Evolutionary conservation across 2,888 invertebrate species (phyloP).

Genomic region (Tanypteryx hageni): DNA sequence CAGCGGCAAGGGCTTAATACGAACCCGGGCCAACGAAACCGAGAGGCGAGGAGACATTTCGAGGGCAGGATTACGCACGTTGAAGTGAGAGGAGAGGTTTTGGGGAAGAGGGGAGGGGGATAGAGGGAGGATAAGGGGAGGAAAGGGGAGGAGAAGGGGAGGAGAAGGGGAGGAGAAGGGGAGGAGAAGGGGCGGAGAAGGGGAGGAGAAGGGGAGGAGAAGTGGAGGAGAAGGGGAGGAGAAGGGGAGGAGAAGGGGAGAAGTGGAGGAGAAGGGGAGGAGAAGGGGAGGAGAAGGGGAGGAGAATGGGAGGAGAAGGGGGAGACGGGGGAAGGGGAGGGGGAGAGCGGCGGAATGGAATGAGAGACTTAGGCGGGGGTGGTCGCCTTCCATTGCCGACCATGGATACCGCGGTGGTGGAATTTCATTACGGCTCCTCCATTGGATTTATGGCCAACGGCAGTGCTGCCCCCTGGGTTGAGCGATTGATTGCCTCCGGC

Average conservation of each 20-base stretch:
- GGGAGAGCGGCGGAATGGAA: background rate
- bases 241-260: background rate
- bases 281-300: background rate
- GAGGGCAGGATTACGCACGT: too few relatives aligned
- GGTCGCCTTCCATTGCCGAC: background rate
- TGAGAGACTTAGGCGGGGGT: background rate
- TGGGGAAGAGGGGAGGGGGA: background rate
- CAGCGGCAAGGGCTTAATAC: too few relatives aligned
- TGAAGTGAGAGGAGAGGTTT: background rate
- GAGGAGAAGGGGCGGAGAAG: background rate
- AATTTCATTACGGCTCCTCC: constrained; percentile 6
- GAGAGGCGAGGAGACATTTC: too few relatives aligned
- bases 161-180: background rate
- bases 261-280: background rate
- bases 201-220: background rate
- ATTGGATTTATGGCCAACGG: background rate
- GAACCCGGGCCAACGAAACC: too few relatives aligned
- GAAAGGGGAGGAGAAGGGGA: background rate
- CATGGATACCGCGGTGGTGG: background rate
- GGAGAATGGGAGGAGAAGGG: background rate
- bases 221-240: background rate
- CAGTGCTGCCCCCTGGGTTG: background rate
- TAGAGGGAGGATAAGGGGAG: background rate
- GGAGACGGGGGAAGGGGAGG: background rate
- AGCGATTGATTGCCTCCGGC: constrained; percentile 1